A percentile compares a stretch with the other conserved stretches of the same genome.
Conservation (phyloP, 1,140 invertebrate species). For the Tetranychus urticae region DNA sequence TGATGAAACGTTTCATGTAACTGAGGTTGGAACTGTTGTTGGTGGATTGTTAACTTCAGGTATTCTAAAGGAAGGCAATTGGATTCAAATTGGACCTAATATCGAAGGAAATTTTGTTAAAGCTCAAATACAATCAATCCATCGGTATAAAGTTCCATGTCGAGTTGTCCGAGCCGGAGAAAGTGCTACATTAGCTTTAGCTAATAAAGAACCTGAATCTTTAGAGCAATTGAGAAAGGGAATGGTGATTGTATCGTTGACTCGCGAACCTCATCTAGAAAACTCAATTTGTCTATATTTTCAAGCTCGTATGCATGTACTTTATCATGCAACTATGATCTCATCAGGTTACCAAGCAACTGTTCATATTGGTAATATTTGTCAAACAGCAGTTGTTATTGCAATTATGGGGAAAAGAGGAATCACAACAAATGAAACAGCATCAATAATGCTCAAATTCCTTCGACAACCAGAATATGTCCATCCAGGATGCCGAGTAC, state of each 20-base stretch:
- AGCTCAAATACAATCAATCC: conserved; percentile 54
- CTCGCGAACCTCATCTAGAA: neutral
- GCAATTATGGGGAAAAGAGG: conserved; percentile 33
- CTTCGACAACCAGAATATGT: conserved; percentile 71
- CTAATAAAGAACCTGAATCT: neutral
- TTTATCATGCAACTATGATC: conserved; percentile 60
- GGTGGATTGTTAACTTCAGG: conserved; percentile 61
- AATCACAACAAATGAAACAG: conserved; percentile 54
- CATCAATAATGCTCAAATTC: conserved; percentile 66
- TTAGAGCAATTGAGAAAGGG: conserved; percentile 37
- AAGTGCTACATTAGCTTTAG: conserved; percentile 61
- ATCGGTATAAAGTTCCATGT: conserved; percentile 70
- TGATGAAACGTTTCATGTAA: conserved; percentile 65
- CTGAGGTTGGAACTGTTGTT: conserved; percentile 43
- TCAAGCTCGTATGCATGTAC: conserved; percentile 52
- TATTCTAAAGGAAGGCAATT: conserved; percentile 53
- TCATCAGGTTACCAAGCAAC: conserved; percentile 73
- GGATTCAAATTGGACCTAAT: conserved; percentile 48
- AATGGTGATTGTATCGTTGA: conserved; percentile 29
- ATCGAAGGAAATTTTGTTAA: conserved; percentile 53
- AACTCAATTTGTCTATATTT: conserved; percentile 15
- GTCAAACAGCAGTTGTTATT: conserved; percentile 66
- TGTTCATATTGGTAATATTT: conserved; percentile 75
- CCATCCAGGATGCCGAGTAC: conserved; percentile 51
- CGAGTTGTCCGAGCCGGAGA: conserved; percentile 64